phyloP scores from a whole-genome alignment of 1,140 invertebrate genomes.

The Drosophila guanche region DNA sequence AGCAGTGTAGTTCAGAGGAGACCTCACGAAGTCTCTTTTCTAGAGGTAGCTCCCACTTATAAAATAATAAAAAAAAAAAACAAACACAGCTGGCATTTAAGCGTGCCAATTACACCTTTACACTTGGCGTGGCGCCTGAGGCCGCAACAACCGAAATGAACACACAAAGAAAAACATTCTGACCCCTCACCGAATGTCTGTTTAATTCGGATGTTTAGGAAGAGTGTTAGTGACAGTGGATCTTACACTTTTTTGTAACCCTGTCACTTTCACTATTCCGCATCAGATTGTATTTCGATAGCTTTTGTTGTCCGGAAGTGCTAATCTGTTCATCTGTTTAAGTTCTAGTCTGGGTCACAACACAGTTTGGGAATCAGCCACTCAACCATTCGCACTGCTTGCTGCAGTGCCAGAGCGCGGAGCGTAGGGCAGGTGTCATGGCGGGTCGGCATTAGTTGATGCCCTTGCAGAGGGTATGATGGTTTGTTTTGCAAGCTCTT shows the following conservation, averaged over 20 bases:
- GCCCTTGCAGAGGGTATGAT: conserved; percentile 14
- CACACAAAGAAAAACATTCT: conserved; percentile 49
- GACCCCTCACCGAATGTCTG: conserved; percentile 16
- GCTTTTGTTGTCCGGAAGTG: conserved; percentile 41
- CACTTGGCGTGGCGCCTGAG: conserved; percentile 61
- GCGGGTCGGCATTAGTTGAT: conserved; percentile 22
- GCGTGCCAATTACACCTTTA: conserved; percentile 63
- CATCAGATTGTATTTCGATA: conserved; percentile 8
- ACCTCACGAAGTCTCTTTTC: not conserved
- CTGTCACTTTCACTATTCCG: conserved; percentile 19
- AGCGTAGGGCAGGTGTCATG: conserved; percentile 45
- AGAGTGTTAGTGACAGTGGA: conserved; percentile 43
- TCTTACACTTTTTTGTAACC: conserved; percentile 5
- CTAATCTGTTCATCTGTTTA: conserved; percentile 10
- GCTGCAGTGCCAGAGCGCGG: not conserved
- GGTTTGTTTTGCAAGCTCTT: conserved; percentile 16
- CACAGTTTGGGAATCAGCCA: conserved; percentile 25
- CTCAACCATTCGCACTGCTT: not conserved
- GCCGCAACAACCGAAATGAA: conserved; percentile 67
- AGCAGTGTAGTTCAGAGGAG: not conserved
- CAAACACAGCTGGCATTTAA: conserved; percentile 50
- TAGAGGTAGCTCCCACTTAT: not conserved
- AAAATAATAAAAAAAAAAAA: conserved; percentile 20
- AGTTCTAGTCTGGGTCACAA: conserved; percentile 41
- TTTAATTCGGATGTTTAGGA: conserved; percentile 29